phyloP scores from a whole-genome alignment of 1,140 invertebrate genomes.

The Cotesia vestalis region DNA sequence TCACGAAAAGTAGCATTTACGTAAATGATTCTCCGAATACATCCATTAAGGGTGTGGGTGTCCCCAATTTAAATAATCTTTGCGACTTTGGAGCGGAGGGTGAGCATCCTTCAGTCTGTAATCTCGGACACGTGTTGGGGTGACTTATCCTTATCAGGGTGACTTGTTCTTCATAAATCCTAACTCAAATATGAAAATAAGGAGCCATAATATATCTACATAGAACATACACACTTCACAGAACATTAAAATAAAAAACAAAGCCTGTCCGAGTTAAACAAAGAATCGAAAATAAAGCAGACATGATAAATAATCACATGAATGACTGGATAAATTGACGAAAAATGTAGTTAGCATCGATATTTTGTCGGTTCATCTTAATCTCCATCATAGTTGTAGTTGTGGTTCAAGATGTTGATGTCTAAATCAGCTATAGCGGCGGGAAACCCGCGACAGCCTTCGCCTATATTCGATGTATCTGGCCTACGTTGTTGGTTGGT shows the following conservation, averaged over 20 bases:
- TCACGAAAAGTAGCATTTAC: conserved; percentile 41
- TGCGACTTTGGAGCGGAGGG: conserved; percentile 51
- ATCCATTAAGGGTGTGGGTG: conserved; percentile 29
- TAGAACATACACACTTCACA: not conserved
- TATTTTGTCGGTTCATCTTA: not conserved
- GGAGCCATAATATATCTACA: not conserved
- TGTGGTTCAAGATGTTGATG: not conserved
- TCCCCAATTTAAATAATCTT: conserved; percentile 63
- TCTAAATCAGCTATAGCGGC: conserved; percentile 3
- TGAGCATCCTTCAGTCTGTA: conserved; percentile 53
- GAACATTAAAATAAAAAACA: not conserved
- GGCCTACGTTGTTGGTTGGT: not conserved
- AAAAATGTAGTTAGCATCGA: not conserved
- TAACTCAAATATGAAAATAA: not conserved
- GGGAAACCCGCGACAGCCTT: not conserved
- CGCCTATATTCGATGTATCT: not conserved
- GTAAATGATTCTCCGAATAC: conserved; percentile 43
- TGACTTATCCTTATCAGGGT: conserved; percentile 25
- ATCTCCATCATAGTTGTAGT: not conserved
- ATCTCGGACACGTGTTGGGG: conserved; percentile 59
- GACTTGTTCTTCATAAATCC: conserved; percentile 19
- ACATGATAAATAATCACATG: no score
- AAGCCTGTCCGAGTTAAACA: no score
- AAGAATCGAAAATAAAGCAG: no score
- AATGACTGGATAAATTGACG: not conserved